These are phyloP conservation scores for Schizotus pectinicornis DNA, from an alignment of 2,888 invertebrate species.

Conservation along the genomic window DNA sequence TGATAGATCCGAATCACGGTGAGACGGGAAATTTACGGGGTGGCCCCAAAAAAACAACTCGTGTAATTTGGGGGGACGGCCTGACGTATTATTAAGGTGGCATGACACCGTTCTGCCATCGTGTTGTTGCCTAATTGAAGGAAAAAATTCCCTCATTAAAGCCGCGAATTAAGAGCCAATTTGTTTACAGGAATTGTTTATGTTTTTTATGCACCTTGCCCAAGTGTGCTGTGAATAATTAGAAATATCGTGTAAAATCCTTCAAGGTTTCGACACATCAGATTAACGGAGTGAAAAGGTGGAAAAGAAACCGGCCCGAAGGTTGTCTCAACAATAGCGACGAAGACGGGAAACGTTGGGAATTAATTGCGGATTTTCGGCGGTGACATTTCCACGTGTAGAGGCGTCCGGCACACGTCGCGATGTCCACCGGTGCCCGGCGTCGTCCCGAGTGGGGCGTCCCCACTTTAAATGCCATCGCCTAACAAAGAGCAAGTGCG, in stretches of 20 bases:
- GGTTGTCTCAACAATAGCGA: too few relatives aligned
- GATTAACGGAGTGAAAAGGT: too few relatives aligned
- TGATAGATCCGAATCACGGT: neutral
- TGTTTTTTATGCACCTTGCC: constrained; percentile 1
- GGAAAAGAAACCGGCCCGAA: too few relatives aligned
- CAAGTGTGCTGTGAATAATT: constrained; percentile 11
- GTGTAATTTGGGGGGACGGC: neutral
- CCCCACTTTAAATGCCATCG: constrained; percentile 46
- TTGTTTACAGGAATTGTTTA: neutral
- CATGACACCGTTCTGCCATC: neutral
- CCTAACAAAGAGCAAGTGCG: constrained; percentile 48
- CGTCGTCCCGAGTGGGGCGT: constrained; percentile 37
- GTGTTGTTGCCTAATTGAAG: neutral
- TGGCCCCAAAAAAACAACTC: neutral
- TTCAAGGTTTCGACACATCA: constrained; percentile 9
- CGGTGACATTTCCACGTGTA: constrained; percentile 6
- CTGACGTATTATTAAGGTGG: neutral
- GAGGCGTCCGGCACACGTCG: too few relatives aligned
- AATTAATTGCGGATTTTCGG: neutral
- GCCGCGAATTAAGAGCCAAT: neutral
- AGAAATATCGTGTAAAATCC: constrained; percentile 16
- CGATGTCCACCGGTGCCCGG: constrained; percentile 32
- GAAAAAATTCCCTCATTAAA: neutral
- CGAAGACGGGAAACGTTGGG: neutral
- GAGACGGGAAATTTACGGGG: neutral